Conservation (phyloP, 2,797 vertebrate species). For the Liasis olivaceus region DNA sequence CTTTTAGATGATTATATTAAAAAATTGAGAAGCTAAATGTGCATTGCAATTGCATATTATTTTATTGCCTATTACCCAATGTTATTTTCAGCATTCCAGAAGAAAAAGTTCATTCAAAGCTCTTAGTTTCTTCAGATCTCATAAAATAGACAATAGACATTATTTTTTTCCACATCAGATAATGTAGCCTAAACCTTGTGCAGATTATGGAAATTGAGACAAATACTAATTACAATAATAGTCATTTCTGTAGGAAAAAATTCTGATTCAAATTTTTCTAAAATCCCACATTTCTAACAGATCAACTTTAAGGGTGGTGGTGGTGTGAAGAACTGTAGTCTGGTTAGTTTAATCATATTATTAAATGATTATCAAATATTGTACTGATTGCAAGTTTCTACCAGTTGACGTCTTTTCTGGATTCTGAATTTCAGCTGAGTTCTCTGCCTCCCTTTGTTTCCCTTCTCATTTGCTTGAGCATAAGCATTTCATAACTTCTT, state of each 20-base stretch:
- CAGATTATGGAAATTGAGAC: background rate
- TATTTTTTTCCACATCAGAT: background rate
- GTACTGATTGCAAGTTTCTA: background rate
- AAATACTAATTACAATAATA: background rate
- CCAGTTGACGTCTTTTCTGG: background rate
- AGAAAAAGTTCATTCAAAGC: too few relatives aligned
- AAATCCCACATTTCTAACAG: background rate
- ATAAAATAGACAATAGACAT: background rate
- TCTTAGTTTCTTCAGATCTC: background rate
- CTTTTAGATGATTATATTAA: too few relatives aligned
- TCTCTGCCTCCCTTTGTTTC: background rate
- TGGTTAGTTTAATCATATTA: background rate
- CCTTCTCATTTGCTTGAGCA: background rate
- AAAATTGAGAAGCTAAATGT: too few relatives aligned
- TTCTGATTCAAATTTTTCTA: background rate
- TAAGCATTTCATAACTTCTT: background rate
- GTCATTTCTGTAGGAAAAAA: background rate
- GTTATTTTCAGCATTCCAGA: too few relatives aligned
- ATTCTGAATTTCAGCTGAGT: background rate
- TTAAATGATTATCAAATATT: background rate
- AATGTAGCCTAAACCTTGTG: background rate
- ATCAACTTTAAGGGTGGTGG: background rate
- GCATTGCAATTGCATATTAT: too few relatives aligned
- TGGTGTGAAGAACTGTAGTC: background rate
- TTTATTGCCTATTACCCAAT: too few relatives aligned